Conservation (phyloP, 2,797 vertebrate genomes). For the Pipistrellus nathusii region DNA sequence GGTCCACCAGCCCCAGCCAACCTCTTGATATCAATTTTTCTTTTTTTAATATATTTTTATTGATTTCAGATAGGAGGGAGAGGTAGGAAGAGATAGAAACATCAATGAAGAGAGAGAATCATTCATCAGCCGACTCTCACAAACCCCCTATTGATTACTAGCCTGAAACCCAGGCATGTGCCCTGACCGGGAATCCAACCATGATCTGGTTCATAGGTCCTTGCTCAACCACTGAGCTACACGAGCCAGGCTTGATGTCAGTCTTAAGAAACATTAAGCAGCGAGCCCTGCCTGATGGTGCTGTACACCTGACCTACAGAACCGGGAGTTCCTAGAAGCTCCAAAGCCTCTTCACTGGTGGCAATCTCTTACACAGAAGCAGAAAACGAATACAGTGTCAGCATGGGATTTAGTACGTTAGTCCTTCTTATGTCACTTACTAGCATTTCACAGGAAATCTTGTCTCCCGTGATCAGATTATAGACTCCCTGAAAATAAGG, state of each 20-base stretch:
- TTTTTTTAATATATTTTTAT: no score
- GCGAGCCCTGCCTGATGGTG: fast-evolving
- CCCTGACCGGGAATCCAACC: no score
- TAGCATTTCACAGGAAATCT: background rate
- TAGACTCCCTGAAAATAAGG: background rate
- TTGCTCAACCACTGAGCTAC: no score
- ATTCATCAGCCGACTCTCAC: no score
- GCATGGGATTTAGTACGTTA: background rate
- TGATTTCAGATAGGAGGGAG: no score
- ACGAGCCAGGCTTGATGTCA: background rate
- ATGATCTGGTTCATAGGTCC: no score
- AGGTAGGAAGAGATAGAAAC: no score
- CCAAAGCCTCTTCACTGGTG: background rate
- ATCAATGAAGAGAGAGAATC: no score
- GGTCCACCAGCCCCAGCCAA: background rate
- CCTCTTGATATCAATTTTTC: background rate
- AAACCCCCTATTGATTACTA: no score
- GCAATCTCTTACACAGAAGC: background rate
- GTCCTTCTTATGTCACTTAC: background rate
- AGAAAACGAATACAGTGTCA: background rate
- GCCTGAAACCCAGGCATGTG: no score
- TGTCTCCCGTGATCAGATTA: background rate
- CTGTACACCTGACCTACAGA: background rate
- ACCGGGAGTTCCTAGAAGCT: background rate
- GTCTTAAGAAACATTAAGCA: background rate